These are phyloP conservation scores for Ctenoplectra terminalis DNA, from an alignment of 1,140 invertebrate genomes.

Conservation along the genomic window DNA sequence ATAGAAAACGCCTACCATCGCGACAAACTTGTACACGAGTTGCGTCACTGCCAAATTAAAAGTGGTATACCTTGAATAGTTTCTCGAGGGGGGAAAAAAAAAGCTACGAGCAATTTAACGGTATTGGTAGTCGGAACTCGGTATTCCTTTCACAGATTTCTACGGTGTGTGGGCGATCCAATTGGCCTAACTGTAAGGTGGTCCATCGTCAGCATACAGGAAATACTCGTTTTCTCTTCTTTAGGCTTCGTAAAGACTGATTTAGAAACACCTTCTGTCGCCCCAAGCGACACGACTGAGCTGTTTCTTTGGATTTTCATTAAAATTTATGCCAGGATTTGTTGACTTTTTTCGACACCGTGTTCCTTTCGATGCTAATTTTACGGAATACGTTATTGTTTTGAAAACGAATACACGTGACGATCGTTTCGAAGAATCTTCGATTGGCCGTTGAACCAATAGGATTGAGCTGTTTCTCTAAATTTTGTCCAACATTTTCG, in stretches of 20 bases:
- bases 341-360: too few relatives aligned
- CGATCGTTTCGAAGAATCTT: neutral
- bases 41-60: slow-evolving; percentile 62
- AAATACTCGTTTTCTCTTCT: slow-evolving; percentile 49
- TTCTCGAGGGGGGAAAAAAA: slow-evolving; percentile 18
- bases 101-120: slow-evolving; percentile 54
- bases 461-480: neutral
- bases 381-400: too few relatives aligned
- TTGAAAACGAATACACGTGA: too few relatives aligned
- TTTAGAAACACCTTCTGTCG: slow-evolving; percentile 19
- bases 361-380: too few relatives aligned
- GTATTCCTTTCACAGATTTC: slow-evolving; percentile 62
- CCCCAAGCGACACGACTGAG: neutral
- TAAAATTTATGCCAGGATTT: neutral
- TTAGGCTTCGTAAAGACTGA: neutral
- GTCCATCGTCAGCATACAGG: slow-evolving; percentile 41
- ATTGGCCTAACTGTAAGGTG: slow-evolving; percentile 63
- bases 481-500: too few relatives aligned
- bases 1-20: slow-evolving; percentile 28
- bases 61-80: slow-evolving; percentile 46
- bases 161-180: slow-evolving; percentile 62
- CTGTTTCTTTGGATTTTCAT: neutral
- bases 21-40: neutral
- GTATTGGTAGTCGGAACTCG: slow-evolving; percentile 34
- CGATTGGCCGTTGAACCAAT: neutral